A percentile compares a stretch with the other conserved stretches of the same genome.
Conservation (phyloP, 2,888 invertebrate genomes). For the Temnothorax rugatulus region DNA sequence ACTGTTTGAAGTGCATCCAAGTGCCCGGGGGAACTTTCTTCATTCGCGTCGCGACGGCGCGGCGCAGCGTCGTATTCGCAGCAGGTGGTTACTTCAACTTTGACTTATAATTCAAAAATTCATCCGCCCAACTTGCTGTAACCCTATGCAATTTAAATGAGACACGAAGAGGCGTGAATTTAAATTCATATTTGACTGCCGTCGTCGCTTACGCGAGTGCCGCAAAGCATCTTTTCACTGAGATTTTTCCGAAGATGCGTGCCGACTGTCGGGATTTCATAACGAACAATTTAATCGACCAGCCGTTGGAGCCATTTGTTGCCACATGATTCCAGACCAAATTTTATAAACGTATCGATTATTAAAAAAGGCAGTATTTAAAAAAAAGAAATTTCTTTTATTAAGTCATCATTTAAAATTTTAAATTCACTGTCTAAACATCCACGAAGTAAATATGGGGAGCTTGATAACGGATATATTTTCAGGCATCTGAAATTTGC, state of each 20-base stretch:
- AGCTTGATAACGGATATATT: not conserved
- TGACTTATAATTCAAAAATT: conserved; percentile 62
- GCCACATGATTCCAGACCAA: not conserved
- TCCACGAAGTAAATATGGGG: not conserved
- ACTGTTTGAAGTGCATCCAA: conserved; percentile 49
- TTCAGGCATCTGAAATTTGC: not conserved
- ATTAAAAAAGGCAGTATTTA: not conserved
- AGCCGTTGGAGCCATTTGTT: not conserved
- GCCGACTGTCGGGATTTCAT: not conserved
- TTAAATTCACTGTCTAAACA: not conserved
- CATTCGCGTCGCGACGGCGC: conserved; percentile 31
- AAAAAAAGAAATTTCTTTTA: too few relatives aligned
- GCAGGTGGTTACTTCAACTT: conserved; percentile 49
- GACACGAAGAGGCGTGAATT: conserved; percentile 36
- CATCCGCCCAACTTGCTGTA: conserved; percentile 50
- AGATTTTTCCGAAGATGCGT: not conserved
- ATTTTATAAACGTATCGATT: not conserved
- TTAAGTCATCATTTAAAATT: not conserved
- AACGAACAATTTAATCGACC: not conserved
- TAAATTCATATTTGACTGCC: conserved; percentile 40
- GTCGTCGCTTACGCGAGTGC: not conserved
- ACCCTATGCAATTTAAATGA: conserved; percentile 64
- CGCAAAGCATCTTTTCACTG: not conserved
- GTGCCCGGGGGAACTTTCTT: conserved; percentile 38
- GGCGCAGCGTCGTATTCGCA: conserved; percentile 1